These are phyloP conservation scores for Drosophila pullipes DNA, from an alignment of 2,888 invertebrate genomes.

Conservation along the genomic window DNA sequence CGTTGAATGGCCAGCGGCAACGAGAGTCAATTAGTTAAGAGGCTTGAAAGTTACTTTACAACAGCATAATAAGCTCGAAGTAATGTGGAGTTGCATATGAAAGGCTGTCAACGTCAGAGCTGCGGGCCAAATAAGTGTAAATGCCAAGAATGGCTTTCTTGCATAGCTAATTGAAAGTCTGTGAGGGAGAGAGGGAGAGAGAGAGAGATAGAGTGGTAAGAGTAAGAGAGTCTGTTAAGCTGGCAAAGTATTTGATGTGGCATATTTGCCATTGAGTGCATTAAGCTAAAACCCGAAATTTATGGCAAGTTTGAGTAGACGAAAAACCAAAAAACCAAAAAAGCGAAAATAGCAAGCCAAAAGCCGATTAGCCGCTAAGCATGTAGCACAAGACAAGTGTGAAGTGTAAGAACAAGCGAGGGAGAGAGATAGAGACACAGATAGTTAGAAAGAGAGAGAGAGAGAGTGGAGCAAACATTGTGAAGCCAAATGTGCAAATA, in stretches of 20 bases:
- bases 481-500: conserved; percentile 56
- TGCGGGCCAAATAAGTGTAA: conserved; percentile 18
- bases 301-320: conserved; percentile 27
- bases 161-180: conserved; percentile 21
- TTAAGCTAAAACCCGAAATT: conserved; percentile 41
- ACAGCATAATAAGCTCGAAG: not conserved
- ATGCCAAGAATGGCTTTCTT: conserved; percentile 7
- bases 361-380: conserved; percentile 69
- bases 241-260: conserved; percentile 12
- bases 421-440: not conserved
- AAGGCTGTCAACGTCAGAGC: not conserved
- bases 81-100: conserved; percentile 3
- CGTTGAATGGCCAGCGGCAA: conserved; percentile 8
- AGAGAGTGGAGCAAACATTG: conserved; percentile 25
- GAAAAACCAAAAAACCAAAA: conserved; percentile 21
- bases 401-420: not conserved
- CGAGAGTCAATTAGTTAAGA: conserved; percentile 30
- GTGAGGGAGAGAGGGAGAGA: not conserved
- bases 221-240: not conserved
- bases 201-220: no score
- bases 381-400: conserved; percentile 45
- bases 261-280: conserved; percentile 46
- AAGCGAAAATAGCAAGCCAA: conserved; percentile 41
- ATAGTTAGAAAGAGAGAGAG: not conserved
- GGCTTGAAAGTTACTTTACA: conserved; percentile 2